Evolutionary conservation across 1,140 invertebrate genomes (phyloP).

Genomic region (Drosophila pachea): DNA sequence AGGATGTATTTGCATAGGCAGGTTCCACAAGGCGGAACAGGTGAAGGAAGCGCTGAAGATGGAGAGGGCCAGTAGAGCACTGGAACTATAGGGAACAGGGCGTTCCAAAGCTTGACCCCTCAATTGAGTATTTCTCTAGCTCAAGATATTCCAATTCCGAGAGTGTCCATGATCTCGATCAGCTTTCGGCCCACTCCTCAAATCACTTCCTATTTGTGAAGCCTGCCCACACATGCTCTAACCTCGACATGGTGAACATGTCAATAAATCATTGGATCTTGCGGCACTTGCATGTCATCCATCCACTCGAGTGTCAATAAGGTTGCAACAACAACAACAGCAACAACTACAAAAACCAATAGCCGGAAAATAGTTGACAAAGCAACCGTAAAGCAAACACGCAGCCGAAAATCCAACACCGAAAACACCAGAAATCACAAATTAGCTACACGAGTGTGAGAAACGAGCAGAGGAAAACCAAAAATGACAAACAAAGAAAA

Average conservation of each 20-base stretch:
- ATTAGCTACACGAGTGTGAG: constrained; percentile 74
- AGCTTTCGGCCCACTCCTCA: neutral
- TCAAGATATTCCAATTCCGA: too few species aligned
- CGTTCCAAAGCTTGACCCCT: too few species aligned
- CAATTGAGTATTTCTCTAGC: too few species aligned
- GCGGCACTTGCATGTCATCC: constrained; percentile 60
- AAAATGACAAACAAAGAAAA: neutral
- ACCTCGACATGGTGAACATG: constrained; percentile 32
- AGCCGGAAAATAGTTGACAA: constrained; percentile 71
- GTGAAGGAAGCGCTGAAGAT: constrained; percentile 28
- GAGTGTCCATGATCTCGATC: too few species aligned
- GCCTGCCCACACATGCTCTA: constrained; percentile 3
- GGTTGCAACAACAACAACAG: constrained; percentile 18
- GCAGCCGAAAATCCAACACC: constrained; percentile 52
- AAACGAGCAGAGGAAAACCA: constrained; percentile 26
- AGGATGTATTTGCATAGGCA: constrained; percentile 54
- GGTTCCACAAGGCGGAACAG: constrained; percentile 45
- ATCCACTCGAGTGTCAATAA: constrained; percentile 41
- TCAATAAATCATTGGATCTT: constrained; percentile 62
- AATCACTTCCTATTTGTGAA: constrained; percentile 1
- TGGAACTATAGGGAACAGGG: too few species aligned
- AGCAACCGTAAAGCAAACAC: constrained; percentile 66
- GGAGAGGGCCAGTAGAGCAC: neutral
- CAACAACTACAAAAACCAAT: constrained; percentile 52
- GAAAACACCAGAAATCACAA: constrained; percentile 74